Evolutionary conservation across 2,797 vertebrate genomes (phyloP), one percentile per base, ranked within the genome.

Genomic region (Gorsachius magnificus): DNA sequence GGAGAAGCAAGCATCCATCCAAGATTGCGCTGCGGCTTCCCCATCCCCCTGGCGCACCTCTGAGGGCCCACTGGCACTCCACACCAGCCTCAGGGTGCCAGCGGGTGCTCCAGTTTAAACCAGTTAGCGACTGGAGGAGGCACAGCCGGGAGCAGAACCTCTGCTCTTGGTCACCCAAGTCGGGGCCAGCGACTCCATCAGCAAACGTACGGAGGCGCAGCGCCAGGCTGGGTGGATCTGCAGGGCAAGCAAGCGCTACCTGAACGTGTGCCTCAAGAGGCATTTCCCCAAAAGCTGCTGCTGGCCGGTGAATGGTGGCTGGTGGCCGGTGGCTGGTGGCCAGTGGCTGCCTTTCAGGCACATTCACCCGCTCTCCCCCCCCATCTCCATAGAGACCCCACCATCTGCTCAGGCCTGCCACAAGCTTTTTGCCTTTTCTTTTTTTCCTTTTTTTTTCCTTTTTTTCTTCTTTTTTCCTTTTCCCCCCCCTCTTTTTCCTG

Each of bases 221-320:
- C 8, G 9, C 36, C 19, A 6, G 26, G 25, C 29, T 24, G 56
- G 53, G 38, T 6, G 38, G 71, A 31, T n/a, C n/a, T 38, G 21
- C 41, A 29, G 19, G 20, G 28, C 31, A n/a, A 25, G 31, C 7
- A 7, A 66, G 28, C 41, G 61, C n/a, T 33, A 13, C 28, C 9
- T 9, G 33, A 50, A 53, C 0, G 13, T 22, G 8, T 1, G 3
- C 12, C 26, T 11, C 57, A 9, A 22, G 24, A 72, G 4, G 11
- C 35, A 5, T 14, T 46, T 33, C 41, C 46, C 9, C 10, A 7
- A 36, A 48, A 20, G 41, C 3, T 21, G 19, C 5, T 17, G 75
- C 5, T 4, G 50, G 16, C 24, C 16, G 36, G 31, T 1, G 9
- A 16, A 17, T 12, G 60, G 41, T 43, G 15, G 41, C 15, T 6